These are phyloP conservation scores for Lochmaea crataegi DNA, from an alignment of 2,888 invertebrate species.

Conservation along the genomic window DNA sequence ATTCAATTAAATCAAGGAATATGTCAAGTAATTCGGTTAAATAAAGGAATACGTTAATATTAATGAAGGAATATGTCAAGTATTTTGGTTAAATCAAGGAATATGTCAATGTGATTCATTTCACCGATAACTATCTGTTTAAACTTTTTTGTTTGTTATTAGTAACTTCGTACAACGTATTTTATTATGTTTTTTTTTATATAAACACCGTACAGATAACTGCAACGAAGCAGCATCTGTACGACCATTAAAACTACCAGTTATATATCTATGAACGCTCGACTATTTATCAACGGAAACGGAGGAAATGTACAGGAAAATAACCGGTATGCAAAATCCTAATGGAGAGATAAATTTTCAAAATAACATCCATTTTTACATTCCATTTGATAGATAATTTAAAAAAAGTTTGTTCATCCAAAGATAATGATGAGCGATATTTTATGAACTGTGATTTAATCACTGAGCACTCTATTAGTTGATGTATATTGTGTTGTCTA, in stretches of 20 bases:
- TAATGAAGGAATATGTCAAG: too few species aligned
- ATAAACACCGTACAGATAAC: not conserved
- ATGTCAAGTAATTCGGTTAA: too few species aligned
- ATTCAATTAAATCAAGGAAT: too few species aligned
- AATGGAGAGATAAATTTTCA: conserved; percentile 8
- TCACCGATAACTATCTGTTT: too few species aligned
- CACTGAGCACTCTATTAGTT: too few species aligned
- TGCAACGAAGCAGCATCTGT: not conserved
- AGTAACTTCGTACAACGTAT: not conserved
- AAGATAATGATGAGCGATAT: too few species aligned
- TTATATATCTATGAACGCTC: not conserved
- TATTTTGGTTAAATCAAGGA: too few species aligned
- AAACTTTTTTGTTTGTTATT: too few species aligned
- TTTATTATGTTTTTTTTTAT: not conserved
- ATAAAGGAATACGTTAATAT: too few species aligned
- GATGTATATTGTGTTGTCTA: too few species aligned
- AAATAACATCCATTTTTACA: not conserved
- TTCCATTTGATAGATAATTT: not conserved
- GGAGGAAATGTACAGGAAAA: conserved; percentile 3
- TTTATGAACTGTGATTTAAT: too few species aligned
- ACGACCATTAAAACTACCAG: not conserved
- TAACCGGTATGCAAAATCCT: not conserved
- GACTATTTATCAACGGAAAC: not conserved
- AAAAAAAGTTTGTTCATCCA: not conserved
- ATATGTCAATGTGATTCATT: too few species aligned